These are phyloP conservation scores for Sceloporus tristichus DNA, from an alignment of 2,113 vertebrate species.

Conservation along the genomic window DNA sequence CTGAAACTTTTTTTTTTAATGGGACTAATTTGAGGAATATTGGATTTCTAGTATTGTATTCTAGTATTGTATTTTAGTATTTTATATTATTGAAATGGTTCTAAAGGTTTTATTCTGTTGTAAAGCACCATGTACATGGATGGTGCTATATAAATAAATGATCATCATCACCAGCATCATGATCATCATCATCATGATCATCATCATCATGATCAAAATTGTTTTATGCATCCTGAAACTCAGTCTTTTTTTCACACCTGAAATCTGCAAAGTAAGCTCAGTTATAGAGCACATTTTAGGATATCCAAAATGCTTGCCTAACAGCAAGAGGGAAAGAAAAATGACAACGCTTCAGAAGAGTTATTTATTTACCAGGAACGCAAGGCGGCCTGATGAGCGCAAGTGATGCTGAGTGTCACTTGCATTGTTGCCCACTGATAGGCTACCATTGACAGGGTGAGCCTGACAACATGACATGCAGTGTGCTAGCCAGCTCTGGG, in stretches of 20 bases:
- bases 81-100: too few relatives aligned
- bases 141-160: too few relatives aligned
- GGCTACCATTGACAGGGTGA: conserved; percentile 31
- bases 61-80: too few relatives aligned
- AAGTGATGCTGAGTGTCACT: conserved; percentile 8
- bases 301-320: accelerated
- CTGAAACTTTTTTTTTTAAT: too few relatives aligned
- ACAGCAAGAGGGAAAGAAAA: background rate
- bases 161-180: too few relatives aligned
- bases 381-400: conserved; percentile 28
- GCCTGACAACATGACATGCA: conserved; percentile 31
- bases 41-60: too few relatives aligned
- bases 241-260: background rate
- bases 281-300: background rate
- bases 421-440: conserved; percentile 42
- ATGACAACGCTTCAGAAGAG: background rate
- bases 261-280: background rate
- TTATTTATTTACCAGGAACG: conserved; percentile 5
- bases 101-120: too few relatives aligned
- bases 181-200: too few relatives aligned
- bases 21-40: too few relatives aligned
- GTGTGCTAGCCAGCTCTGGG: conserved; percentile 2
- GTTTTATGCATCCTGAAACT: too few relatives aligned
- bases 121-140: too few relatives aligned
- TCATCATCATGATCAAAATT: too few relatives aligned